Evolutionary conservation across 30 jellyfish, hydroid and myxozoan species (phyloP).

Genomic region (Pseudorhiza aurosa): DNA sequence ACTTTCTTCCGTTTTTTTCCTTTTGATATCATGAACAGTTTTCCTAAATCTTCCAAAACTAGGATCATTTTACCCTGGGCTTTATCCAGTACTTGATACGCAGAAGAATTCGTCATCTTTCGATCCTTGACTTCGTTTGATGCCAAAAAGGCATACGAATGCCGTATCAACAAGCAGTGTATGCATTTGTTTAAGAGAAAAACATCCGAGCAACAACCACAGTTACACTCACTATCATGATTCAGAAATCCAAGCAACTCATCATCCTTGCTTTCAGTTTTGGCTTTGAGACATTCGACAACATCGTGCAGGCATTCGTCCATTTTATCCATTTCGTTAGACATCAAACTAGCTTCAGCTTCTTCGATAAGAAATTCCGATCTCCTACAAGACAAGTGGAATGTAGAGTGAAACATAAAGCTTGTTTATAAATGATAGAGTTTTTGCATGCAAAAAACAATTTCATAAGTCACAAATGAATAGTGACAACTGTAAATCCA

Average conservation of each 20-base stretch:
- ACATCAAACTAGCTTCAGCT: slow-evolving; percentile 23
- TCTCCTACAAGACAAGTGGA: no score
- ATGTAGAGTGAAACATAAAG: no score
- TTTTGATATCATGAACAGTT: not conserved
- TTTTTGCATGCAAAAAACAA: no score
- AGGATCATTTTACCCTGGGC: not conserved
- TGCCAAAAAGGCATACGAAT: not conserved
- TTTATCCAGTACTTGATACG: not conserved
- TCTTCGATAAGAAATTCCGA: slow-evolving; percentile 42
- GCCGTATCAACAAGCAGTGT: slow-evolving; percentile 6
- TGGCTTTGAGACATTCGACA: not conserved
- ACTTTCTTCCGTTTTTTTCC: slow-evolving; percentile 12
- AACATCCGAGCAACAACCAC: slow-evolving; percentile 22
- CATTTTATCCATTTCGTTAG: slow-evolving; percentile 23
- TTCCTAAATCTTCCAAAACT: not conserved
- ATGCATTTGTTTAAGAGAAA: slow-evolving; percentile 7
- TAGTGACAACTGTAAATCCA: no score
- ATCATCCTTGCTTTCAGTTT: not conserved
- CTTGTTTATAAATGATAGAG: no score
- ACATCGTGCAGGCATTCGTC: slow-evolving; percentile 4
- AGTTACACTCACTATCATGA: slow-evolving; percentile 16
- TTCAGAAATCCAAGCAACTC: not conserved
- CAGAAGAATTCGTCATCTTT: not conserved
- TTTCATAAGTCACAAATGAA: no score
- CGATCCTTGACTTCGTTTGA: not conserved